Percentiles rank a stretch among this genome's conserved stretches.
These are phyloP conservation scores for Microtus oregoni DNA, from an alignment of 2,113 vertebrate species.

Conservation along the genomic window DNA sequence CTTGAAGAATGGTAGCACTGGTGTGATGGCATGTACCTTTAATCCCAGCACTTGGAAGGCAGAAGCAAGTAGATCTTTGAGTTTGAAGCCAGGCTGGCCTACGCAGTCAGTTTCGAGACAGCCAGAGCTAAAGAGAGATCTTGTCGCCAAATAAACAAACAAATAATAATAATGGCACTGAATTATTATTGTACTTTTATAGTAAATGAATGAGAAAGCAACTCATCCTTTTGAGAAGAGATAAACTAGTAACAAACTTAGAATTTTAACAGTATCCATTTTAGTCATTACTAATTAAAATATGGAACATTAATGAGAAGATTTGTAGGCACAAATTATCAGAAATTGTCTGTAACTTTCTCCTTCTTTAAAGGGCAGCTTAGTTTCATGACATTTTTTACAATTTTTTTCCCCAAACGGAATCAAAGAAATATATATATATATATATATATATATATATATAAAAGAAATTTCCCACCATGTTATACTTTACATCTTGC, in stretches of 20 bases:
- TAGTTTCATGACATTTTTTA: constrained; percentile 17
- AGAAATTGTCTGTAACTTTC: constrained; percentile 24
- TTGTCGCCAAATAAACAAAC: neutral
- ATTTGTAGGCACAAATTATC: neutral
- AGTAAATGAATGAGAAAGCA: neutral
- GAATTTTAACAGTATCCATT: constrained; percentile 6
- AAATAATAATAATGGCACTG: neutral
- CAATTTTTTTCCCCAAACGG: neutral
- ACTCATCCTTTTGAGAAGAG: neutral
- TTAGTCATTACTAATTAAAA: neutral
- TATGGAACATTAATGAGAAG: neutral
- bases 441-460: neutral
- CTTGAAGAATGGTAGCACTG: neutral
- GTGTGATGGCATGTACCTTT: neutral
- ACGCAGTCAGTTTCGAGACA: neutral
- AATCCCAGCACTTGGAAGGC: neutral
- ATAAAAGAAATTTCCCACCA: constrained; percentile 25
- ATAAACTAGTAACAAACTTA: neutral
- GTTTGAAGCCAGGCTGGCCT: neutral
- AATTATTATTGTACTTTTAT: neutral
- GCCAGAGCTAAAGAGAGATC: neutral
- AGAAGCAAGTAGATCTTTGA: neutral
- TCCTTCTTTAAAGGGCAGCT: neutral
- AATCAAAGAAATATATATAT: neutral
- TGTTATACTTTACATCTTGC: constrained; percentile 53